Evolutionary conservation across 2,113 vertebrate species (phyloP).

Genomic region (Okapia johnstoni): DNA sequence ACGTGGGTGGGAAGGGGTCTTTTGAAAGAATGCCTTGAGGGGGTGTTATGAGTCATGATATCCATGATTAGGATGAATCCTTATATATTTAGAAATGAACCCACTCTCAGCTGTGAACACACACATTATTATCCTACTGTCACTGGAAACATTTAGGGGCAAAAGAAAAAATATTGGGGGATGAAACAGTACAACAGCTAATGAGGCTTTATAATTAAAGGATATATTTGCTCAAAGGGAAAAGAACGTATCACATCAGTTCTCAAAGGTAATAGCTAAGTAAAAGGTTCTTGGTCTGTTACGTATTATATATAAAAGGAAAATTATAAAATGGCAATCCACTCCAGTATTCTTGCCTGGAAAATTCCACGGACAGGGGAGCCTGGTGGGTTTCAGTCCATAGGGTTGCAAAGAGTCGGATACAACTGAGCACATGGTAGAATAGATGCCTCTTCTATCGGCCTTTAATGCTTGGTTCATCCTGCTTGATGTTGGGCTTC

Average conservation of each 20-base stretch:
- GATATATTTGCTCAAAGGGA: not conserved
- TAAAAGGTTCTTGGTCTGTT: not conserved
- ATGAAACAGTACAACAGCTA: slow-evolving; percentile 20
- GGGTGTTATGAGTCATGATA: not conserved
- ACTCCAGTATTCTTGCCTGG: not conserved
- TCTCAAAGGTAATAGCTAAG: not conserved
- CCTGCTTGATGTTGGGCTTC: not conserved
- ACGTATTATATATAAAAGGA: not conserved
- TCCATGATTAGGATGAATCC: not conserved
- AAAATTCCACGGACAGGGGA: not conserved
- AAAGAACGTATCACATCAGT: not conserved
- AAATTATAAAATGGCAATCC: not conserved
- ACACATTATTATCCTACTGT: slow-evolving; percentile 13
- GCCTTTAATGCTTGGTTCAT: not conserved
- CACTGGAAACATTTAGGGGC: not conserved
- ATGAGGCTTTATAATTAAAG: slow-evolving; percentile 40
- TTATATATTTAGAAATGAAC: slow-evolving; percentile 29
- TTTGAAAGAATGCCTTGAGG: not conserved
- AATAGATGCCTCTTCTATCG: not conserved
- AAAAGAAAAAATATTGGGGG: not conserved
- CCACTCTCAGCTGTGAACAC: not conserved
- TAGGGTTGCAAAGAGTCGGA: not conserved
- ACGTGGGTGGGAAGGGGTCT: not conserved
- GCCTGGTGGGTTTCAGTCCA: not conserved
- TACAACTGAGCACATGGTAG: not conserved